These are phyloP conservation scores for Coranthus polyacanthus DNA, from an alignment of 2,797 vertebrate genomes.

Conservation along the genomic window DNA sequence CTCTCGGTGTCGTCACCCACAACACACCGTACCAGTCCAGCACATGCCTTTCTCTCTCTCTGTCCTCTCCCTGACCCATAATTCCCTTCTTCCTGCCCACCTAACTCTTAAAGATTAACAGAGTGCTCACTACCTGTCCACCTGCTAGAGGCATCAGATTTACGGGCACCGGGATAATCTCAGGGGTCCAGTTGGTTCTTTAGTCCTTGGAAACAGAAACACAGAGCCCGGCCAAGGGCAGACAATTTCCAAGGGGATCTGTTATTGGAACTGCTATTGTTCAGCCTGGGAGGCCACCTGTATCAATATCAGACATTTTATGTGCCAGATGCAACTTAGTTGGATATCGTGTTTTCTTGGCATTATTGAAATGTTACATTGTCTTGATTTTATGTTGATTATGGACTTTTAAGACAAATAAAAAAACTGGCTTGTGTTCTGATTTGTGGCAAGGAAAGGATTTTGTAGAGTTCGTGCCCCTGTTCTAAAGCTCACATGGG, in stretches of 20 bases:
- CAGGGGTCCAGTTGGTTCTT: constrained; percentile 75
- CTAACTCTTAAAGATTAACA: constrained; percentile 80
- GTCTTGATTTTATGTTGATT: constrained; percentile 45
- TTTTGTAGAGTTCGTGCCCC: constrained; percentile 51
- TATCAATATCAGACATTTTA: constrained; percentile 62
- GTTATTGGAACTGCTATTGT: constrained; percentile 68
- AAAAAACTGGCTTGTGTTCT: constrained; percentile 13
- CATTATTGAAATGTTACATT: constrained; percentile 26
- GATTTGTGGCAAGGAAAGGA: constrained; percentile 36
- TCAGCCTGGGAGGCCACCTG: constrained; percentile 65
- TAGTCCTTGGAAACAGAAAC: constrained; percentile 75
- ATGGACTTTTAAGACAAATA: constrained; percentile 9
- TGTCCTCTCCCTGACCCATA: constrained; percentile 81
- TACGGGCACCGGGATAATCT: constrained; percentile 71
- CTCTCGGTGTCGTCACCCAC: constrained; percentile 23
- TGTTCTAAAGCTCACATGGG: constrained; percentile 33
- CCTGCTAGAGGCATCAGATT: constrained; percentile 84
- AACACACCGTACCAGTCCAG: constrained; percentile 30
- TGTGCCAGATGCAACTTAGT: constrained; percentile 63
- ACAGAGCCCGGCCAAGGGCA: constrained; percentile 57
- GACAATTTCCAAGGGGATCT: constrained; percentile 57
- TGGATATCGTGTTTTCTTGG: constrained; percentile 60
- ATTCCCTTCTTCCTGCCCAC: constrained; percentile 82
- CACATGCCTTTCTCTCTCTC: constrained; percentile 48
- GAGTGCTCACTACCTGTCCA: constrained; percentile 79